These are phyloP conservation scores for Catonia carolina DNA, from an alignment of 2,888 invertebrate species.

Conservation along the genomic window DNA sequence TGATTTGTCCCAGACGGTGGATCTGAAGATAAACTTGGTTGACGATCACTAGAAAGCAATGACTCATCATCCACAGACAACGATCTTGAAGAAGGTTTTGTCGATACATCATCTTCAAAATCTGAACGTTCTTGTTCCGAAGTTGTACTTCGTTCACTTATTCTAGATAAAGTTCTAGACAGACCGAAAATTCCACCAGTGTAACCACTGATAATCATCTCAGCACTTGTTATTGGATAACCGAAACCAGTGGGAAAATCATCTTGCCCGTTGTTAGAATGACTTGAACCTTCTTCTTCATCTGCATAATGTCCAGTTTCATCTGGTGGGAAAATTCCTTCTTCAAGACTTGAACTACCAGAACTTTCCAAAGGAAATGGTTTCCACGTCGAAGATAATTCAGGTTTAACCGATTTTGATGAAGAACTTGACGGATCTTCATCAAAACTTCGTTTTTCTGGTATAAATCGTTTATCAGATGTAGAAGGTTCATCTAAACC, in stretches of 20 bases:
- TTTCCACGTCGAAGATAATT: conserved; percentile 72
- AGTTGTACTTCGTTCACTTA: conserved; percentile 81
- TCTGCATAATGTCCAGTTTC: conserved; percentile 46
- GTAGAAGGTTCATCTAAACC: conserved; percentile 24
- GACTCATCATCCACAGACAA: conserved; percentile 81
- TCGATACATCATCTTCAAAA: conserved; percentile 65
- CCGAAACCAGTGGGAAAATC: conserved; percentile 70
- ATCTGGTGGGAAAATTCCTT: conserved; percentile 72
- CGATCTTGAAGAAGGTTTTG: conserved; percentile 76
- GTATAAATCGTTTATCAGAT: conserved; percentile 26
- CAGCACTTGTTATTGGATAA: conserved; percentile 54
- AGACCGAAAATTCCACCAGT: conserved; percentile 62
- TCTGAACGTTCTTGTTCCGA: conserved; percentile 78
- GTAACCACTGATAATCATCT: conserved; percentile 56
- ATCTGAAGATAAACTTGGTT: conserved; percentile 77
- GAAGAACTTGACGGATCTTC: conserved; percentile 37
- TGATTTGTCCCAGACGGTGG: conserved; percentile 42
- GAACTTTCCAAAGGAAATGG: conserved; percentile 79
- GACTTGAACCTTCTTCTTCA: conserved; percentile 50
- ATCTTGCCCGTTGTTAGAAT: conserved; percentile 56
- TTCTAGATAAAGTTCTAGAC: conserved; percentile 72
- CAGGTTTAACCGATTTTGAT: conserved; percentile 44
- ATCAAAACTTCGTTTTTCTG: conserved; percentile 36
- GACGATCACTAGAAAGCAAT: conserved; percentile 74
- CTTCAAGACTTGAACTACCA: conserved; percentile 78